phyloP scores from a whole-genome alignment of 1,140 invertebrate genomes.

The Portunus trituberculatus region DNA sequence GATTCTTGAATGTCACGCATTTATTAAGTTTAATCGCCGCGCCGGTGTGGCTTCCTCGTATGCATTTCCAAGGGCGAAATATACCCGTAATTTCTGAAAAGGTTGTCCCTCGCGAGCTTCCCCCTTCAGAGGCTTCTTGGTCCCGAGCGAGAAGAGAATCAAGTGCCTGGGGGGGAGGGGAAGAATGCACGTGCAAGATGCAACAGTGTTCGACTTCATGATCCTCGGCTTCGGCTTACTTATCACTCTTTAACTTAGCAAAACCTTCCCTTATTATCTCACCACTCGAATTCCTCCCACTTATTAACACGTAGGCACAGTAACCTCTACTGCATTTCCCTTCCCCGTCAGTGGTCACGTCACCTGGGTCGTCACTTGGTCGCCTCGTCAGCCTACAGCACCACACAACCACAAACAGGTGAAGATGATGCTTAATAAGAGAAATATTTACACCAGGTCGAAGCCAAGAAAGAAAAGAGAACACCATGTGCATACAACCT shows the following conservation, averaged over 20 bases:
- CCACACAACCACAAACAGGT: too few relatives aligned
- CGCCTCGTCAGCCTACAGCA: too few relatives aligned
- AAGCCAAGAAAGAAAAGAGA: slow-evolving; percentile 1
- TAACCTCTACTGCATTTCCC: not conserved
- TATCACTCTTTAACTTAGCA: not conserved
- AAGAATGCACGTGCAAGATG: slow-evolving; percentile 74
- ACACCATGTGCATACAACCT: slow-evolving; percentile 46
- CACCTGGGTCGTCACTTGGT: too few relatives aligned
- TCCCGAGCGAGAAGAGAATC: slow-evolving; percentile 65
- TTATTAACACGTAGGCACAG: too few relatives aligned
- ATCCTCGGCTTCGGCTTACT: slow-evolving; percentile 7
- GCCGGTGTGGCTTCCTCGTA: not conserved
- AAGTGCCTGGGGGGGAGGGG: slow-evolving; percentile 63
- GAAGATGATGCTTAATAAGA: not conserved
- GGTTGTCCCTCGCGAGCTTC: slow-evolving; percentile 3
- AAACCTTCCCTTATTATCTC: not conserved
- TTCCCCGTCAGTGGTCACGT: not conserved
- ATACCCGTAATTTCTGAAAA: slow-evolving; percentile 60
- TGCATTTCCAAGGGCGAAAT: slow-evolving; percentile 39
- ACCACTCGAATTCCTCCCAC: not conserved
- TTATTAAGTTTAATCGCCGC: not conserved
- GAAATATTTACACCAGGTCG: not conserved
- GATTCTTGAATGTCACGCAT: not conserved
- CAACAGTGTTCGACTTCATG: slow-evolving; percentile 48
- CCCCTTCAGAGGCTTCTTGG: slow-evolving; percentile 66